phyloP scores from a whole-genome alignment of 2,797 vertebrate species.

The Pygocentrus nattereri region DNA sequence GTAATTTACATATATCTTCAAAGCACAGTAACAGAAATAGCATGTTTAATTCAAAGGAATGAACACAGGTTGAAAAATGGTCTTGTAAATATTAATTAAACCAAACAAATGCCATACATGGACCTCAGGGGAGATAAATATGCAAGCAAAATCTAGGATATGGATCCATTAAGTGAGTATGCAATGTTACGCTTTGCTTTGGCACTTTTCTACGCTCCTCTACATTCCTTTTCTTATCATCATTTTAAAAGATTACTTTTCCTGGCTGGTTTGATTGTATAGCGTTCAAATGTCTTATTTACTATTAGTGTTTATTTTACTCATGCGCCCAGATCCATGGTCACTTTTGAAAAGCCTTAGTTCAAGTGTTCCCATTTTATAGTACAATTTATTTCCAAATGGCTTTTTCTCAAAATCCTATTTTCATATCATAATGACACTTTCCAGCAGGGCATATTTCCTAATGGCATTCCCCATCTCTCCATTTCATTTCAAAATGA shows the following conservation, averaged over 20 bases:
- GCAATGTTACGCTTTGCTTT: not conserved
- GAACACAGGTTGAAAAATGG: too few species aligned
- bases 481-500: not conserved
- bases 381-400: not conserved
- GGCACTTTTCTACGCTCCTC: not conserved
- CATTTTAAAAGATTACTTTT: not conserved
- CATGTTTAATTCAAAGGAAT: too few species aligned
- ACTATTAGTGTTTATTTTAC: not conserved
- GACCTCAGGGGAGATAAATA: too few species aligned
- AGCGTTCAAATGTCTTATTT: not conserved
- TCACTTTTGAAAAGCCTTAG: not conserved
- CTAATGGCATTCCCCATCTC: not conserved
- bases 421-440: conserved; percentile 10
- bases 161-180: not conserved
- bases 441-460: conserved; percentile 5
- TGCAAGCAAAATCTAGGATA: too few species aligned
- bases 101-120: too few species aligned
- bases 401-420: not conserved
- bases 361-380: not conserved
- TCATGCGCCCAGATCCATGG: not conserved
- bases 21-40: not conserved
- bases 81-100: too few species aligned
- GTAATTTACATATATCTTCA: not conserved
- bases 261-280: not conserved
- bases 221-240: not conserved